Evolutionary conservation across 2,888 invertebrate genomes (phyloP), one percentile per base, ranked within the genome.

Genomic region (Trichacis sp.): DNA sequence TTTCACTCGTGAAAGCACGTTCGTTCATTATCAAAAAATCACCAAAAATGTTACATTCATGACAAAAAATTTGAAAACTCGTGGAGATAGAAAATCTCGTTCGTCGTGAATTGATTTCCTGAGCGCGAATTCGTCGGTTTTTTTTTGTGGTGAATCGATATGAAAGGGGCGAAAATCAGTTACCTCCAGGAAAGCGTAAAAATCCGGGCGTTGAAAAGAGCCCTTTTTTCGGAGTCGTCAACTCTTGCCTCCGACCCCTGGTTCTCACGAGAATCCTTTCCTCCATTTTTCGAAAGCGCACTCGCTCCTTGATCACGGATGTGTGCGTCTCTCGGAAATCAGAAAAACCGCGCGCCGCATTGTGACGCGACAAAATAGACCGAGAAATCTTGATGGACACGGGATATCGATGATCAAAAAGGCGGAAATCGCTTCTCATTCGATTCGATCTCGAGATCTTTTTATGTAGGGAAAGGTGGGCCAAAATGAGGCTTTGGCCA

Each of bases 261-360:
- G 74, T 82, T 82, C 82, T 81, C 82, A 81, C 81, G 82, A 24
- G 24, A 76, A 82, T 82, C 81, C 80, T 81, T 80, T 80, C 77
- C 73, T 68, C 61, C 64, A 73, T 81, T 80, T 76, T 77, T 76
- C 63, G 64, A 78, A 80, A 80, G 77, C 73, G 40, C 15, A 15
- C 15, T 12, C 40, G 24, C 24, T 24, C 24, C 51, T 48, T 49
- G 60, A 66, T 56, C 64, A 38, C 17, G 38, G 38, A 17, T 24
- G 24, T 24, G 45, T 17, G 69, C 54, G 69, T 67, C 53, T 48
- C 36, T 50, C 60, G 47, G 71, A 66, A 62, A 65, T 51, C 62
- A 58, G 74, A 69, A 70, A 74, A 74, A 72, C 60, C 71, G 74
- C 72, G 65, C 64, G 68, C 24, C 3, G 24, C 60, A 69, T 49